phyloP scores from a whole-genome alignment of 2,113 vertebrate genomes.

The Hyperopisus bebe region DNA sequence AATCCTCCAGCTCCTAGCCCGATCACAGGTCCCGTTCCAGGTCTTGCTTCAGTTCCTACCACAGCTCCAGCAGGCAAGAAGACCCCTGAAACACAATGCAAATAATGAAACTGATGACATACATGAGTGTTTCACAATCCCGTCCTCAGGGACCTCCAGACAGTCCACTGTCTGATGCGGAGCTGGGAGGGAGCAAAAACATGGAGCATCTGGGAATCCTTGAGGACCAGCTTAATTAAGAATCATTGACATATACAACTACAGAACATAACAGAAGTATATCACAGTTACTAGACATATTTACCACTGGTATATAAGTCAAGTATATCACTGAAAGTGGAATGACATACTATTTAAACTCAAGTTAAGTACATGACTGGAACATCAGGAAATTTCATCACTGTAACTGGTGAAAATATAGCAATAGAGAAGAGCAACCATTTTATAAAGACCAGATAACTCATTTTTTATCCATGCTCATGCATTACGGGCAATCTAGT shows the following conservation, averaged over 20 bases:
- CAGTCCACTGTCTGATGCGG: background rate
- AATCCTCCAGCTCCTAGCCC: slow-evolving; percentile 4
- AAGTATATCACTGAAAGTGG: background rate
- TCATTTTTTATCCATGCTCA: background rate
- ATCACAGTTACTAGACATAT: background rate
- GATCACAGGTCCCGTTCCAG: slow-evolving; percentile 23
- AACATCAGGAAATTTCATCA: background rate
- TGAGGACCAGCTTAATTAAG: background rate
- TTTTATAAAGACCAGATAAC: background rate
- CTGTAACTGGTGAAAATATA: background rate
- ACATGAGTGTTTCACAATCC: background rate
- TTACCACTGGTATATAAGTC: background rate
- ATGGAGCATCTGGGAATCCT: background rate
- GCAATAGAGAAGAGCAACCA: background rate
- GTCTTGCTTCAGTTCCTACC: slow-evolving; percentile 20
- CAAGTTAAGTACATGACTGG: background rate
- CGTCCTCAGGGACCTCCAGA: background rate
- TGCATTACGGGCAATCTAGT: background rate
- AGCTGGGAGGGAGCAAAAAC: background rate
- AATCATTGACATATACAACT: background rate
- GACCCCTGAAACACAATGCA: slow-evolving; percentile 46
- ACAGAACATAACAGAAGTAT: background rate
- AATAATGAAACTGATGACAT: background rate
- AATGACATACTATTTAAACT: background rate
- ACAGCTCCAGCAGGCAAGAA: slow-evolving; percentile 51